Evolutionary conservation across 2,888 invertebrate species (phyloP).

Genomic region (Stenurella melanura): DNA sequence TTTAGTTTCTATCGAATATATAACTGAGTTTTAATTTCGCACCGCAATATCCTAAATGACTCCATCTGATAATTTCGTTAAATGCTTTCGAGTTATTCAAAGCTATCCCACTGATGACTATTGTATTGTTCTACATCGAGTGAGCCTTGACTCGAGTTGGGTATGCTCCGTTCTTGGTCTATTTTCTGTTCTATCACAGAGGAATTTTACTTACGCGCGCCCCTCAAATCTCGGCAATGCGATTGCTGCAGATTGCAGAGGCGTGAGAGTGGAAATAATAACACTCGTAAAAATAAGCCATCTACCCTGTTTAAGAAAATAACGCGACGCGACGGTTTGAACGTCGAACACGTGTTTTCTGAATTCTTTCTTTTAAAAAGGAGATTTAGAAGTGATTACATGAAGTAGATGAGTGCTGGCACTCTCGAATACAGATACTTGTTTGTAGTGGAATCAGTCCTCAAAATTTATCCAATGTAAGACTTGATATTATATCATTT

Average conservation of each 20-base stretch:
- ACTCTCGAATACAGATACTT: too few species aligned
- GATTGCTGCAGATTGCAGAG: slow-evolving; percentile 17
- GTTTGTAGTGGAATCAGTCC: too few species aligned
- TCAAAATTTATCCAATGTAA: too few species aligned
- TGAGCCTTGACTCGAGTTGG: slow-evolving; percentile 15
- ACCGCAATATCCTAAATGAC: neutral
- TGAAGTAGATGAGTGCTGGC: too few species aligned
- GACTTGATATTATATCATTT: too few species aligned
- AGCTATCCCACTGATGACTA: neutral
- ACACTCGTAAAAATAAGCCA: neutral
- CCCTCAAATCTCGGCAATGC: slow-evolving; percentile 27
- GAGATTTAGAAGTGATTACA: too few species aligned
- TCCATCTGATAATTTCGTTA: neutral
- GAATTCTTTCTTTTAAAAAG: neutral
- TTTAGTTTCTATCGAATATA: too few species aligned
- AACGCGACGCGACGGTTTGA: neutral
- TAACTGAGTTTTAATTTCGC: too few species aligned
- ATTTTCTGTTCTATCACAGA: slow-evolving; percentile 11
- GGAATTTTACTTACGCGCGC: slow-evolving; percentile 30
- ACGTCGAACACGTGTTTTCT: neutral
- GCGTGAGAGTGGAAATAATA: neutral
- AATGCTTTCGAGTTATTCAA: neutral
- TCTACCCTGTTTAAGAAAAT: neutral
- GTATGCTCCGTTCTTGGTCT: neutral
- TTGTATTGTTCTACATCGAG: slow-evolving; percentile 22